These are phyloP conservation scores for Trematomus bernacchii DNA, from an alignment of 2,797 vertebrate genomes.

Conservation along the genomic window DNA sequence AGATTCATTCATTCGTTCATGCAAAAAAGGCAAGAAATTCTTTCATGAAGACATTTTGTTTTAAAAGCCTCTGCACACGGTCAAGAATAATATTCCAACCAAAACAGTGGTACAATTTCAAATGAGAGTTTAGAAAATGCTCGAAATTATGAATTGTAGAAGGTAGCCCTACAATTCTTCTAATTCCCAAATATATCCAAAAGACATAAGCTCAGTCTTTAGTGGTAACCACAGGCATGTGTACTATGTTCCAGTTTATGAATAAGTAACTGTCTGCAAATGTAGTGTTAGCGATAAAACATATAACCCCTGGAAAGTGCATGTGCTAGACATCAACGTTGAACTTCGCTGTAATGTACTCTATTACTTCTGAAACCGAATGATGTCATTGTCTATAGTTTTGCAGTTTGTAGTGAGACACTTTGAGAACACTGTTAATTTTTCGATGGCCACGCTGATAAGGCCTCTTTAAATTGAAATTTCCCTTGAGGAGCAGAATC, in stretches of 20 bases:
- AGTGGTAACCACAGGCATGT: neutral
- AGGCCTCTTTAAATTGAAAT: slow-evolving; percentile 28
- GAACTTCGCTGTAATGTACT: slow-evolving; percentile 7
- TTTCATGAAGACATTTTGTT: neutral
- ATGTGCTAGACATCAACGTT: neutral
- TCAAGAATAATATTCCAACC: neutral
- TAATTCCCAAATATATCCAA: neutral
- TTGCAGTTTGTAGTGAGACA: slow-evolving; percentile 10
- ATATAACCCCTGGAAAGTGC: neutral
- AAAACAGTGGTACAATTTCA: neutral
- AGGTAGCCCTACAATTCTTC: too few relatives aligned
- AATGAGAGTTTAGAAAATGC: too few relatives aligned
- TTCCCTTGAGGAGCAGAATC: slow-evolving; percentile 36
- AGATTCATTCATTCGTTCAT: slow-evolving; percentile 4
- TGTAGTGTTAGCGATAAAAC: neutral
- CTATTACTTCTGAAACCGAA: neutral
- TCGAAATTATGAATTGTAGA: too few relatives aligned
- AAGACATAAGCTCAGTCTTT: neutral
- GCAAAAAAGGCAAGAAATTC: neutral
- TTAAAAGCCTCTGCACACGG: neutral
- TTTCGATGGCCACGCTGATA: slow-evolving; percentile 12
- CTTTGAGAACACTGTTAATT: slow-evolving; percentile 20
- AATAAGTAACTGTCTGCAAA: neutral
- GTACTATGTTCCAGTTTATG: neutral
- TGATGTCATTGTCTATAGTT: slow-evolving; percentile 6